Base-by-base conservation (phyloP, 1,140 invertebrate species). In the Notospermus geniculatus region DNA sequence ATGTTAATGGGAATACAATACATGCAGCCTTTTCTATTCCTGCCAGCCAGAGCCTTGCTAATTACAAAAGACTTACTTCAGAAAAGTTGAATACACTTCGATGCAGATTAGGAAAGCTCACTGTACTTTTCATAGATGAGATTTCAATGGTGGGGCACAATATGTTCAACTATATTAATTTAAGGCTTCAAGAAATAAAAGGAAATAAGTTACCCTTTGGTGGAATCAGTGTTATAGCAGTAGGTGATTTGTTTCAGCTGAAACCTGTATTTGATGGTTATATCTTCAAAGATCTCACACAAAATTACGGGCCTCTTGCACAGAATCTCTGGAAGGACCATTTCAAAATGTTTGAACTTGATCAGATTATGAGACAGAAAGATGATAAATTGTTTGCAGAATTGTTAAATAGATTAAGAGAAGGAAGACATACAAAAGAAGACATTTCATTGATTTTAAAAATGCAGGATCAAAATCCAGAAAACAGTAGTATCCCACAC, bases 291-390 rank as follows among this genome's bases (percentile, higher is more conserved):
- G n/a, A n/a, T n/a, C n/a, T 30, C 69, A 53, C 55, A 2, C 22
- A 55, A 28, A 46, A 39, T 15, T 57, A 52, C 62, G 45, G 52
- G 22, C 41, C 53, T 25, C 54, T 71, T 52, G 69, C 63, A 41
- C 53, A 60, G 27, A 67, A 65, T 30, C 27, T 69, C 13, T 71
- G 67, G 67, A 45, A 62, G 29, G 57, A 67, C 1, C 9, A 54
- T 23, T 67, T 71, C 63, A 2, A 28, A 29, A 60, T 71, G 60
- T 63, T 43, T 63, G 67, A 71, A 36, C 29, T 71, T 2, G 56
- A 11, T 56, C 46, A 67, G 25, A 69, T 71, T 32, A 71, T 69
- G 67, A 60, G 67, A 65, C 64, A 71, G 45, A 69, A 60, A 62
- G 63, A 71, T 59, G 56, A 59, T 43, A 55, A 39, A 23, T 13